These are phyloP conservation scores for Bugulina stolonifera DNA, from an alignment of 2,888 invertebrate species.

Conservation along the genomic window DNA sequence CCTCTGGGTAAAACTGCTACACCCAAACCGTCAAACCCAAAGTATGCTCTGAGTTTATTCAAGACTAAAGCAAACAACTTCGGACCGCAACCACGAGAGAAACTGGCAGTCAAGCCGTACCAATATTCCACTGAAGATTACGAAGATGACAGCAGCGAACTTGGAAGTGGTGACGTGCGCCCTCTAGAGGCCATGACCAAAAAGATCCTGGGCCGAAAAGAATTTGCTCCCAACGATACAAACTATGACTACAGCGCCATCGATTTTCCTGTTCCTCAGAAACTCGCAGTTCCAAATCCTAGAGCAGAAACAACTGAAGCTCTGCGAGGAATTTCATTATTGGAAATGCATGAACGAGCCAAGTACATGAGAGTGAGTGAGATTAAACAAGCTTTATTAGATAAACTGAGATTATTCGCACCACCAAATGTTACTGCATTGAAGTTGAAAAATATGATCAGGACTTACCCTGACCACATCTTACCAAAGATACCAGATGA, in stretches of 20 bases:
- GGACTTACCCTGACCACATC: slow-evolving; percentile 17
- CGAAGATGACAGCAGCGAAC: background rate
- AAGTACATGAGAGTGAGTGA: background rate
- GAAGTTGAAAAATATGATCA: background rate
- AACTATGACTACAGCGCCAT: background rate
- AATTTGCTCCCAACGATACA: background rate
- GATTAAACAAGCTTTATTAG: background rate
- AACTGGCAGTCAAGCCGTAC: no score
- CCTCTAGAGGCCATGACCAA: background rate
- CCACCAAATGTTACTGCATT: slow-evolving; percentile 22
- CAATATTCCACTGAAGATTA: no score
- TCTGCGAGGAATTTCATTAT: background rate
- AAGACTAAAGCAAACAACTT: background rate
- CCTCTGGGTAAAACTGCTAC: background rate
- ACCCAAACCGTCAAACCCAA: background rate
- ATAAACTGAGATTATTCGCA: background rate
- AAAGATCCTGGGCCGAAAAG: background rate
- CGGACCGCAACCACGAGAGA: background rate
- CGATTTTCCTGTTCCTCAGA: background rate
- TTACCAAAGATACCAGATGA: background rate
- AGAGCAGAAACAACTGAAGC: background rate
- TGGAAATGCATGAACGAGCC: slow-evolving; percentile 21
- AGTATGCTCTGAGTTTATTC: background rate
- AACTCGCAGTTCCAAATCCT: background rate
- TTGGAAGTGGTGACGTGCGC: background rate